Evolutionary conservation across 2,113 vertebrate species (phyloP).

Genomic region (Carassius carassius): DNA sequence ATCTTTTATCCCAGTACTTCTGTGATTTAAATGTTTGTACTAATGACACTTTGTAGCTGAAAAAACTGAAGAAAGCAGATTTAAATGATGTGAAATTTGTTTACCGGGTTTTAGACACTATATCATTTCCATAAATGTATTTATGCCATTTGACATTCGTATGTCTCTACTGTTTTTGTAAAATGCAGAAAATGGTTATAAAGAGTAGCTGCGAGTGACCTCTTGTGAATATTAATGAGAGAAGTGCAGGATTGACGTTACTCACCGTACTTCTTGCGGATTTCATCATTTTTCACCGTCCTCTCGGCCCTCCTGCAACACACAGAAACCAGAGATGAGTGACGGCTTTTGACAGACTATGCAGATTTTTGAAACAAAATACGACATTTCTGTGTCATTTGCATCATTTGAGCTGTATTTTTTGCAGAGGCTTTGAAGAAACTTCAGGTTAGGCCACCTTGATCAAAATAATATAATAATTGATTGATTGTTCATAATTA

Average conservation of each 20-base stretch:
- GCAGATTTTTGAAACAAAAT: neutral
- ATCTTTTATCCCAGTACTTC: no score
- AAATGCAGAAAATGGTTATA: neutral
- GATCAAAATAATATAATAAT: no score
- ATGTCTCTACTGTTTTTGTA: neutral
- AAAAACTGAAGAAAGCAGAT: no score
- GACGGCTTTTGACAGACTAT: neutral
- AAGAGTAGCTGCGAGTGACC: neutral
- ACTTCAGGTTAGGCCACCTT: neutral
- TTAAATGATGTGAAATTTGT: no score
- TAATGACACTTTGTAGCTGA: no score
- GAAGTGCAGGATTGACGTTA: slow-evolving; percentile 7
- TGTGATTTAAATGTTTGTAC: no score
- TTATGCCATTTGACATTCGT: neutral
- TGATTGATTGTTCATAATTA: no score
- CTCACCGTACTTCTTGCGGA: slow-evolving; percentile 89
- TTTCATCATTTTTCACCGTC: slow-evolving; percentile 80
- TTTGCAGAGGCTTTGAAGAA: neutral
- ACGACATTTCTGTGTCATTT: neutral
- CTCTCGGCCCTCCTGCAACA: slow-evolving; percentile 78
- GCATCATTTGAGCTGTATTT: neutral
- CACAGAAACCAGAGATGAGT: slow-evolving; percentile 15
- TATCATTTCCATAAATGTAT: neutral
- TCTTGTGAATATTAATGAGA: neutral
- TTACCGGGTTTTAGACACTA: no score